Evolutionary conservation across 2,888 invertebrate genomes (phyloP).

Genomic region (Eupeodes luniger): DNA sequence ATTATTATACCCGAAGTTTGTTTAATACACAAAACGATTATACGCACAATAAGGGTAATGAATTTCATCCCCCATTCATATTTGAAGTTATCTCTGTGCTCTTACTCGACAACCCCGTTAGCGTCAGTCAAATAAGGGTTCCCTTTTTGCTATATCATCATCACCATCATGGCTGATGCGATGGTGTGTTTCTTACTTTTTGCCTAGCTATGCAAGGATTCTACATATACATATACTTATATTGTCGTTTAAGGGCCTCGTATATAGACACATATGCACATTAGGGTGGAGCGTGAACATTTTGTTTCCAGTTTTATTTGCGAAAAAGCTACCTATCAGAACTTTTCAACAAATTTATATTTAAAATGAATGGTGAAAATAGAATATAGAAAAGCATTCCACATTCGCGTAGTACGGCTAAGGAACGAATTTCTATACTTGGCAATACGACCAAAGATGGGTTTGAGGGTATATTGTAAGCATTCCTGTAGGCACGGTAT

Average conservation of each 20-base stretch:
- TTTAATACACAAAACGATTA: constrained; percentile 79
- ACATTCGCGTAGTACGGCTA: no score
- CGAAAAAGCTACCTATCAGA: no score
- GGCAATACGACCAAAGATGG: no score
- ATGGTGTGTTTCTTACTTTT: constrained; percentile 41
- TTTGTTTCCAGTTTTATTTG: no score
- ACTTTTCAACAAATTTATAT: no score
- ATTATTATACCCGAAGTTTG: constrained; percentile 77
- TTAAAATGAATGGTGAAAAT: no score
- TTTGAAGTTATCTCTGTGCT: constrained; percentile 68
- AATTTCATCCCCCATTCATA: constrained; percentile 78
- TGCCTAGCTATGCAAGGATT: constrained; percentile 9
- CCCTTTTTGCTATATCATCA: constrained; percentile 17
- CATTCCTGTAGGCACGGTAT: no score
- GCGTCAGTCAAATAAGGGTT: constrained; percentile 51
- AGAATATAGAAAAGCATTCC: no score
- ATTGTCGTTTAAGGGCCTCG: constrained; percentile 50
- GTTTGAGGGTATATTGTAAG: no score
- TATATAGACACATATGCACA: constrained; percentile 42
- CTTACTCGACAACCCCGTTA: constrained; percentile 37
- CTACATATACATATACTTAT: not conserved
- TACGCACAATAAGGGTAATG: constrained; percentile 79
- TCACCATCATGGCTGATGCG: constrained; percentile 19
- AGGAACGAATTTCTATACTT: no score
- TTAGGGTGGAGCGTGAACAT: not conserved